Conservation (phyloP, 53 echinoderm and acorn worm genomes). For the Astropecten irregularis region DNA sequence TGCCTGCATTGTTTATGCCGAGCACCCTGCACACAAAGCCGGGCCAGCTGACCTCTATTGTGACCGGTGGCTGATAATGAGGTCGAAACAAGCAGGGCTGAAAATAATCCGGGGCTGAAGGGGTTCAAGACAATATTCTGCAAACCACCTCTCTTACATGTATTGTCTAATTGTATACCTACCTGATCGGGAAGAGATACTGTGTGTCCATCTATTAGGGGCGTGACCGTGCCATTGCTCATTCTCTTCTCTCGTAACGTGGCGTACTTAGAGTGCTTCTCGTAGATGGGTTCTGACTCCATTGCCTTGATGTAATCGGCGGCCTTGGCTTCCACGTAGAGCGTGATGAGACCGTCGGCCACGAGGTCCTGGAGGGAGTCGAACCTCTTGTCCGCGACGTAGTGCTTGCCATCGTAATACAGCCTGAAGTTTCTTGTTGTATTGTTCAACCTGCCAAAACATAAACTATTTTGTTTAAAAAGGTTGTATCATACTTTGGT, state of each 20-base stretch:
- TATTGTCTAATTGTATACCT: too few species aligned
- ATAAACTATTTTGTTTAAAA: too few species aligned
- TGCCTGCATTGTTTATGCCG: too few species aligned
- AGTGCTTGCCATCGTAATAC: slow-evolving; percentile 94
- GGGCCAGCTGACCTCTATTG: too few species aligned
- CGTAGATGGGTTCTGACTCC: slow-evolving; percentile 96
- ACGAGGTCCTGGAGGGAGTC: slow-evolving; percentile 94
- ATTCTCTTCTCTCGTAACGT: slow-evolving; percentile 66
- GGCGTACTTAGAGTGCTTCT: slow-evolving; percentile 83
- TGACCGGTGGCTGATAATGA: too few species aligned
- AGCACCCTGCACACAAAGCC: too few species aligned
- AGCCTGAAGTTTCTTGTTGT: slow-evolving; percentile 87
- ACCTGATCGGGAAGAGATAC: slow-evolving; percentile 26
- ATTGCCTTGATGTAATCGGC: slow-evolving; percentile 93
- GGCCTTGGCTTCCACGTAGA: slow-evolving; percentile 95
- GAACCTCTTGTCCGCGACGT: slow-evolving; percentile 93
- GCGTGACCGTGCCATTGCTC: slow-evolving; percentile 59
- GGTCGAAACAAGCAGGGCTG: too few species aligned
- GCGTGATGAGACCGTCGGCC: slow-evolving; percentile 90
- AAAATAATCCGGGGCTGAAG: too few species aligned
- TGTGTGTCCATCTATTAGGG: neutral
- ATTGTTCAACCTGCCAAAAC: slow-evolving; percentile 58
- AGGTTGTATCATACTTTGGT: too few species aligned
- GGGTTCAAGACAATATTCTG: too few species aligned
- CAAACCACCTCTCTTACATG: too few species aligned